Conservation (phyloP, 2,797 vertebrate species). For the Lithobates pipiens region DNA sequence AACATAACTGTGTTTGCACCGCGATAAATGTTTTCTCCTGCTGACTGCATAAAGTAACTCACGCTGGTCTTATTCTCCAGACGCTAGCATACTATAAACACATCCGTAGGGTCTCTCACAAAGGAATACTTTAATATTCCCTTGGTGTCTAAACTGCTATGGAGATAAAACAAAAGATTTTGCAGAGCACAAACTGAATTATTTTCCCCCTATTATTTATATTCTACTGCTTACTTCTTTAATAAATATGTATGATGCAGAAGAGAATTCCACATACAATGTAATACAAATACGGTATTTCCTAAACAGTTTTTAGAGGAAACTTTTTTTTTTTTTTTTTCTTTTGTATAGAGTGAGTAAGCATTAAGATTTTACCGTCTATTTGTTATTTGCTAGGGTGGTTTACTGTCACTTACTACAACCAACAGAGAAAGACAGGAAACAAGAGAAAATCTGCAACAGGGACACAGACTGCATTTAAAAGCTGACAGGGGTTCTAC, state of each 20-base stretch:
- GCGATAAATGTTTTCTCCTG: conserved; percentile 20
- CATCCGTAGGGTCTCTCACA: conserved; percentile 19
- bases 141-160: conserved; percentile 32
- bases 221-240: neutral
- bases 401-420: too few species aligned
- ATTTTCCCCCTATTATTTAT: neutral
- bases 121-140: conserved; percentile 24
- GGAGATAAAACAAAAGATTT: conserved; percentile 23
- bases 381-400: too few species aligned
- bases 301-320: neutral
- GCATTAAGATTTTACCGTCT: too few species aligned
- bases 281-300: neutral
- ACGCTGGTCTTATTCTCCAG: conserved; percentile 18
- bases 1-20: conserved; percentile 8
- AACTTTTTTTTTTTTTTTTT: neutral
- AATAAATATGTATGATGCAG: neutral
- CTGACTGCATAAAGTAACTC: conserved; percentile 8
- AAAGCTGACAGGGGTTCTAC: too few species aligned
- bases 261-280: neutral
- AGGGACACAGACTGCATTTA: too few species aligned
- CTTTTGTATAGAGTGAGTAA: too few species aligned
- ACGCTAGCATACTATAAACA: conserved; percentile 28
- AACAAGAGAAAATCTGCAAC: too few species aligned
- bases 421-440: too few species aligned
- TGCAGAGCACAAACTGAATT: neutral